Percentiles rank a stretch among this genome's conserved stretches.
Evolutionary conservation across 2,888 invertebrate species (phyloP).

Genomic region (Leptothorax acervorum): DNA sequence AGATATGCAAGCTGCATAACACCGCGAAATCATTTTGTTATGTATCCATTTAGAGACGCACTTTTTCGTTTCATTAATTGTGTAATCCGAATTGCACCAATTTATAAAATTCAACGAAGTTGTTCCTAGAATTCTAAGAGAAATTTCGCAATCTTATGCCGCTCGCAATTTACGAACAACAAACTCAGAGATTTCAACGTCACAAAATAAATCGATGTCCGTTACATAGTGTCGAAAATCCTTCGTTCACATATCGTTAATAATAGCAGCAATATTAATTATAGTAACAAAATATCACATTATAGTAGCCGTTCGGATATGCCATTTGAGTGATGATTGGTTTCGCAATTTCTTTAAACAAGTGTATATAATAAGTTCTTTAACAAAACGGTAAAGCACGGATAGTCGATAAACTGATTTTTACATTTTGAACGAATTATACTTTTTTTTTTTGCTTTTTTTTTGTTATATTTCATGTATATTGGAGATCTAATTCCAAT

Average conservation of each 20-base stretch:
- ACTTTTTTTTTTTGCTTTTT: constrained; percentile 42
- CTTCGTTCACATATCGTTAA: constrained; percentile 45
- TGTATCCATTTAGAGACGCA: not conserved
- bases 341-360: constrained; percentile 41
- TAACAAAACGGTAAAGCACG: constrained; percentile 50
- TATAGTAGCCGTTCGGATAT: constrained; percentile 15
- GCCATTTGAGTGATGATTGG: not conserved
- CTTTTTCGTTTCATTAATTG: not conserved
- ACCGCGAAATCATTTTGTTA: constrained; percentile 1
- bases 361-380: constrained; percentile 35
- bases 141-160: constrained; percentile 40
- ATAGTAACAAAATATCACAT: constrained; percentile 45
- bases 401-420: constrained; percentile 48
- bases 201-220: constrained; percentile 65
- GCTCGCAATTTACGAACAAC: constrained; percentile 62
- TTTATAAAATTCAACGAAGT: constrained; percentile 16
- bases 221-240: constrained; percentile 54
- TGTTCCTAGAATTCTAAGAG: not conserved
- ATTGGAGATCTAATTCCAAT: constrained; percentile 69
- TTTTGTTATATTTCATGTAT: constrained; percentile 22
- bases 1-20: constrained; percentile 49
- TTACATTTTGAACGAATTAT: constrained; percentile 49
- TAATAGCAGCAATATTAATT: constrained; percentile 40
- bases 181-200: constrained; percentile 53
- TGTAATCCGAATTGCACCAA: not conserved